These are phyloP conservation scores for Glaucidium brasilianum DNA, from an alignment of 2,113 vertebrate species.

Conservation along the genomic window DNA sequence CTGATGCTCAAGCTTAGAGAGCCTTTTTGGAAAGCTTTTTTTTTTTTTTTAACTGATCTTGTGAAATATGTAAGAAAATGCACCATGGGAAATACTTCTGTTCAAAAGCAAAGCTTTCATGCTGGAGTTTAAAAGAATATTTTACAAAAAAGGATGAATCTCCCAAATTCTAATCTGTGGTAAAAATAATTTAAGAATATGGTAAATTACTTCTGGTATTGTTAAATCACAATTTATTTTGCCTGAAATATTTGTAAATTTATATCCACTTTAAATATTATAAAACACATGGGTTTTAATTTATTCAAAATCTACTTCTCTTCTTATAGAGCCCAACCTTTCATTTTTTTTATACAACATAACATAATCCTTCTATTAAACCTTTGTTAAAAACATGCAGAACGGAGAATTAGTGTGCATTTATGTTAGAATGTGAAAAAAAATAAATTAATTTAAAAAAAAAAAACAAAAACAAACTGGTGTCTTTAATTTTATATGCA, in stretches of 20 bases:
- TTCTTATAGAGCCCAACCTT: background rate
- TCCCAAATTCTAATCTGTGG: background rate
- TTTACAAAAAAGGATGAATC: background rate
- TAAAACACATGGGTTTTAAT: background rate
- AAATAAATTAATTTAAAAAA: too few relatives aligned
- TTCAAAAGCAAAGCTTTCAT: background rate
- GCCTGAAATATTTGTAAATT: background rate
- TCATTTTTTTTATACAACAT: background rate
- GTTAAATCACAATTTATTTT: background rate
- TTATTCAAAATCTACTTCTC: background rate
- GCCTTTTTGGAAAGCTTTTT: background rate
- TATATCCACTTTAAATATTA: background rate
- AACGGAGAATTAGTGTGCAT: background rate
- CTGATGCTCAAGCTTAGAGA: background rate
- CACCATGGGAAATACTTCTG: background rate
- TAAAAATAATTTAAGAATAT: background rate
- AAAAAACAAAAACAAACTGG: too few relatives aligned
- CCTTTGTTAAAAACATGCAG: background rate
- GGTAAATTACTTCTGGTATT: background rate
- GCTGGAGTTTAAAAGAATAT: background rate
- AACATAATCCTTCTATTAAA: background rate
- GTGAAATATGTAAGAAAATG: background rate
- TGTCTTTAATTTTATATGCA: background rate
- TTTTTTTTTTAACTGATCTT: background rate
- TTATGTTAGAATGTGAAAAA: background rate